Base-by-base conservation (phyloP, 2,797 vertebrate genomes). In the Phaenicophaeus curvirostris region DNA sequence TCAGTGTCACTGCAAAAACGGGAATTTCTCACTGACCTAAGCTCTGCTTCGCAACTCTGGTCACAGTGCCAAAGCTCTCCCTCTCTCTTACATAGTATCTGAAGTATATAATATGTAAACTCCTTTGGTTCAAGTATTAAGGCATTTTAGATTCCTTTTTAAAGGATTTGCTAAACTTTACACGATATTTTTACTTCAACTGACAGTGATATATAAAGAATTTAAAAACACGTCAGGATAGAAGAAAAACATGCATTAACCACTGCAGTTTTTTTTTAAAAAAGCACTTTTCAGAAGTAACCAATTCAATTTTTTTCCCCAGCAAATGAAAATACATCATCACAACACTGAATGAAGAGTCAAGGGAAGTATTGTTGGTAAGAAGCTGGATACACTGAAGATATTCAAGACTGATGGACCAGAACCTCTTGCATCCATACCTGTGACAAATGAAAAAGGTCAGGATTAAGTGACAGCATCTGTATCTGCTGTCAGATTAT, bases 341-440 rank as follows among this genome's bases (percentile, higher is more conserved):
- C 97, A 98, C 93, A 97, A 94, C 63, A 92, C 16, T 4, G 91
- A 95, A 87, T 92, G 89, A 30, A 98, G 93, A 98, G 97, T 90
- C 72, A 96, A 93, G 97, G 98, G 94, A 97, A 97, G 93, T 55
- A 97, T 72, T 41, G 97, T 80, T 88, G 98, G 92, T 86, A 99
- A 93, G 77, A 98, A 97, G 80, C 96, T 90, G 35, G 97, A 96
- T 58, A 97, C 75, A 61, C 89, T 94, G 87, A 93, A 95, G 58
- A 94, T 87, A 63, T 48, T 94, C 37, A 95, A 94, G 78, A 95
- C 30, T 66, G 96, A 90, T 5, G 97, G 97, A 54, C 98, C 97
- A 35, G 98, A 99, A 63, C 99, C 99, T 91, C 98, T 98, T 5
- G 99, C 99, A 91, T 99, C 98, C 98, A 99, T 99, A 97, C 98